These are phyloP conservation scores for Urophycis tenuis DNA, from an alignment of 2,797 vertebrate species.

Conservation along the genomic window DNA sequence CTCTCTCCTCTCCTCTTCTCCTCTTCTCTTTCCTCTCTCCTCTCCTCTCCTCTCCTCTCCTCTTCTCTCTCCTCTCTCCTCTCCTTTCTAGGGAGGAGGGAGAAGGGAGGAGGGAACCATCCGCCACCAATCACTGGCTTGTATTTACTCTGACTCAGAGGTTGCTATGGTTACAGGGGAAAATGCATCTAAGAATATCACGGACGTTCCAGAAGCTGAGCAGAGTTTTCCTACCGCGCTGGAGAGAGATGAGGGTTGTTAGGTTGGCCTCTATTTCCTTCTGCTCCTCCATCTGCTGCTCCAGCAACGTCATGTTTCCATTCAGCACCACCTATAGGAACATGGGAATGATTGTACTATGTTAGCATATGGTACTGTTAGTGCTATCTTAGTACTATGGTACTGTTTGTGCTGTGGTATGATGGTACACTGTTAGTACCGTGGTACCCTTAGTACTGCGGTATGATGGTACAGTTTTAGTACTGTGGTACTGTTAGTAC, in stretches of 20 bases:
- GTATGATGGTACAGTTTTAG: neutral
- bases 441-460: too few relatives aligned
- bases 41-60: neutral
- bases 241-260: slow-evolving; percentile 42
- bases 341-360: too few relatives aligned
- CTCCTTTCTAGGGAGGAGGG: too few relatives aligned
- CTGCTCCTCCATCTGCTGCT: slow-evolving; percentile 44
- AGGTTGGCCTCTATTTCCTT: slow-evolving; percentile 55
- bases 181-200: slow-evolving; percentile 60
- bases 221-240: slow-evolving; percentile 68
- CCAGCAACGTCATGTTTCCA: slow-evolving; percentile 56
- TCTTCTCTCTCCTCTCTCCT: neutral
- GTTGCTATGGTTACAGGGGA: slow-evolving; percentile 56
- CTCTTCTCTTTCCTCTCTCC: neutral
- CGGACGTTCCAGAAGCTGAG: slow-evolving; percentile 60
- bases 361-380: neutral
- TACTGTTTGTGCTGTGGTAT: neutral
- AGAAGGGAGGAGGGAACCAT: too few relatives aligned
- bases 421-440: neutral
- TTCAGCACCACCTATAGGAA: slow-evolving; percentile 53
- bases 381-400: neutral
- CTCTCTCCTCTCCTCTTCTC: neutral
- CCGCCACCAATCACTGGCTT: slow-evolving; percentile 24
- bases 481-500: too few relatives aligned
- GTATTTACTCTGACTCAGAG: slow-evolving; percentile 51